These are phyloP conservation scores for Lycorma delicatula DNA, from an alignment of 1,140 invertebrate genomes.

Conservation along the genomic window DNA sequence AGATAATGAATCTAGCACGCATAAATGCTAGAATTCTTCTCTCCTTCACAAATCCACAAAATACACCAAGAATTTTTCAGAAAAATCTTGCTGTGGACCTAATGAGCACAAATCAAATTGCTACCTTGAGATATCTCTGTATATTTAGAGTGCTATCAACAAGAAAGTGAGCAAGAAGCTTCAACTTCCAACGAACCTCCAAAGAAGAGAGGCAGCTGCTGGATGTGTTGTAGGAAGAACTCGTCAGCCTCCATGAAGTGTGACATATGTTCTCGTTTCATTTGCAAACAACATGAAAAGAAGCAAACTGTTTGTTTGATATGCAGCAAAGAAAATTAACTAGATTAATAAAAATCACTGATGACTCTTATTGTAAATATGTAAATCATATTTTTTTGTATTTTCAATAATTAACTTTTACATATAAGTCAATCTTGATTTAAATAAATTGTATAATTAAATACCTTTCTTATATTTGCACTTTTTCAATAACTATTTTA, in stretches of 20 bases:
- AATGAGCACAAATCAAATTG: not conserved
- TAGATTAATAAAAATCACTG: not conserved
- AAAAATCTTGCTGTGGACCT: conserved; percentile 4
- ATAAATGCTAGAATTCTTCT: conserved; percentile 20
- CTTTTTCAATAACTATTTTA: not conserved
- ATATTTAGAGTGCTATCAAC: not conserved
- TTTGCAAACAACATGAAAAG: not conserved
- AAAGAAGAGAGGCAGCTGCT: not conserved
- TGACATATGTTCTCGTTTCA: not conserved
- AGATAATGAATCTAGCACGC: conserved; percentile 26
- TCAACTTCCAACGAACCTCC: not conserved
- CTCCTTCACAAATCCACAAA: not conserved
- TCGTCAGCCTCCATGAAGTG: conserved; percentile 1
- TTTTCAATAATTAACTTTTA: not conserved
- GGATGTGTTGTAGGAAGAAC: not conserved
- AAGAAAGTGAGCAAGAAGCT: not conserved
- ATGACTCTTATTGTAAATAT: not conserved
- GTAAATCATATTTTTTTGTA: not conserved
- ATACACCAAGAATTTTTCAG: conserved; percentile 1
- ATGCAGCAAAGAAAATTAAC: not conserved
- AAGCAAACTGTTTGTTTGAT: not conserved
- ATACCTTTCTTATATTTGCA: not conserved
- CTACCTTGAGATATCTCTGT: not conserved
- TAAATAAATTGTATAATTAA: not conserved
- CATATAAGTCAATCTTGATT: no score